These are phyloP conservation scores for Pangasius sanitwongsei DNA, from an alignment of 2,797 vertebrate species.

Conservation along the genomic window DNA sequence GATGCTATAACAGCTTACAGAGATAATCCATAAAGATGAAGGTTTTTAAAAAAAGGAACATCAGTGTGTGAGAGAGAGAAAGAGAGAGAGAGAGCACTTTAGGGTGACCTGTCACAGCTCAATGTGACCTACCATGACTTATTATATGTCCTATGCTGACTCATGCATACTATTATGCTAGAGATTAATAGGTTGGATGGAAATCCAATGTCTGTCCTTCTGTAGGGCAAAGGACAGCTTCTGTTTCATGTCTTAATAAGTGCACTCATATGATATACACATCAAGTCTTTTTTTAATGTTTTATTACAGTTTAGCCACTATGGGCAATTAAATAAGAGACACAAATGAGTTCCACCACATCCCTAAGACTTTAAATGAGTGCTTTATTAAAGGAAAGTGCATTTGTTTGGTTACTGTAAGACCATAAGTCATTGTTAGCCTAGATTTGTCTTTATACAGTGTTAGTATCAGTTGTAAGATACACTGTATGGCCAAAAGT, in stretches of 20 bases:
- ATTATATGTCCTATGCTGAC: slow-evolving; percentile 9
- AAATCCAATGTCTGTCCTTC: slow-evolving; percentile 1
- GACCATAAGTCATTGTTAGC: background rate
- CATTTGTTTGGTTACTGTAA: background rate
- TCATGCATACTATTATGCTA: background rate
- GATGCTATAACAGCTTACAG: slow-evolving; percentile 44
- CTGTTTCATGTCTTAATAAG: background rate
- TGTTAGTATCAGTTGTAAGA: background rate
- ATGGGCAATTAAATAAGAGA: background rate
- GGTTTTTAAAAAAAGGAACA: slow-evolving; percentile 28
- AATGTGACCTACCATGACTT: slow-evolving; percentile 12
- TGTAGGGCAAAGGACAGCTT: background rate
- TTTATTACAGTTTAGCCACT: background rate
- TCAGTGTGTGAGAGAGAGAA: background rate
- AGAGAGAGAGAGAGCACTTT: slow-evolving; percentile 32
- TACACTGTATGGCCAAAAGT: too few relatives aligned
- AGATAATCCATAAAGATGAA: slow-evolving; percentile 47
- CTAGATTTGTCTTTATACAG: background rate
- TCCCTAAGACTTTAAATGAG: background rate
- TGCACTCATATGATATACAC: background rate
- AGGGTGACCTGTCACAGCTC: slow-evolving; percentile 39
- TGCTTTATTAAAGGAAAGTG: background rate
- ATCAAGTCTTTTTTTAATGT: background rate
- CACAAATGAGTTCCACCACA: background rate
- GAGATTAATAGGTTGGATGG: slow-evolving; percentile 23